phyloP scores from a whole-genome alignment of 2,113 vertebrate species.

The Notiomystis cincta region DNA sequence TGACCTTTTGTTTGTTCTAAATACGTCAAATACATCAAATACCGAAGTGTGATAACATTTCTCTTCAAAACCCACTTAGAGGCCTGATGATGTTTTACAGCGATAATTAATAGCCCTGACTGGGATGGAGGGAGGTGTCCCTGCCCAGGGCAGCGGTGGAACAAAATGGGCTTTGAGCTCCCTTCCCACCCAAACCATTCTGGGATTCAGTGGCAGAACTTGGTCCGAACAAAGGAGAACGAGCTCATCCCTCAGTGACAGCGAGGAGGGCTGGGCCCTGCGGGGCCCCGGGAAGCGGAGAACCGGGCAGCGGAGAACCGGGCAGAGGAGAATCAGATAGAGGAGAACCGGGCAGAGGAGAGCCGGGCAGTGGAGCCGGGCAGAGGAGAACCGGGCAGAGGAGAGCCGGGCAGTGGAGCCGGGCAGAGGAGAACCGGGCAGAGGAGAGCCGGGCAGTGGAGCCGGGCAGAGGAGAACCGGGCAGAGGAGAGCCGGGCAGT shows the following conservation, averaged over 20 bases:
- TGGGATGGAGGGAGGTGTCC: background rate
- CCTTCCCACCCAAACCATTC: background rate
- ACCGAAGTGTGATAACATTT: background rate
- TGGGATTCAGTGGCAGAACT: fast-evolving
- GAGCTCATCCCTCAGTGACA: fast-evolving
- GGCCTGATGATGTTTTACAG: background rate
- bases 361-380: too few species aligned
- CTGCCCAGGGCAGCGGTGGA: background rate
- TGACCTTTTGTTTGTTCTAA: background rate
- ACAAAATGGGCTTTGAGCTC: too few species aligned
- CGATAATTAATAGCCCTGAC: background rate
- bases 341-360: too few species aligned
- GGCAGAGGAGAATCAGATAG: too few species aligned
- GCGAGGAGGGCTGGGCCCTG: background rate
- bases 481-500: too few species aligned
- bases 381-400: too few species aligned
- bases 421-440: too few species aligned
- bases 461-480: too few species aligned
- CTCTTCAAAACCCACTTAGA: background rate
- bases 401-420: too few species aligned
- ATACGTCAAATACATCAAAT: background rate
- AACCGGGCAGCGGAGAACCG: too few species aligned
- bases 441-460: too few species aligned
- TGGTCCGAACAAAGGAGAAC: fast-evolving
- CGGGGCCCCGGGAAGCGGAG: too few species aligned